Percentiles rank a stretch among this genome's conserved stretches.
phyloP scores from a whole-genome alignment of 2,113 vertebrate species.

The Phyllostomus discolor region DNA sequence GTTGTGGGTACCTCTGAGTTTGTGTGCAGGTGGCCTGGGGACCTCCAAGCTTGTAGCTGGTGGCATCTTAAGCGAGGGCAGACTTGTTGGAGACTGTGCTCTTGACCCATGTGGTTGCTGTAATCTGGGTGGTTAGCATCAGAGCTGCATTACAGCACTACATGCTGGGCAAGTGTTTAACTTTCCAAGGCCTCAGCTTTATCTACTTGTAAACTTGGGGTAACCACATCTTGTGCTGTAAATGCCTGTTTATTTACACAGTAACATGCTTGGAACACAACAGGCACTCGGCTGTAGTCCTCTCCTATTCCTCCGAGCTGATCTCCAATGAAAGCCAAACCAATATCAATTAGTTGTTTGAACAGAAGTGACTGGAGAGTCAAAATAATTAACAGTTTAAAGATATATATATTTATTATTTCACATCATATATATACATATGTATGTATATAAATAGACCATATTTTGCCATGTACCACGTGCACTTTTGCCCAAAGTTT shows the following conservation, averaged over 20 bases:
- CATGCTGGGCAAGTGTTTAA: neutral
- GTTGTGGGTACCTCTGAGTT: neutral
- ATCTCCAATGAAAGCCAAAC: neutral
- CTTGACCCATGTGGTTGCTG: neutral
- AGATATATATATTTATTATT: neutral
- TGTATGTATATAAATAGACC: neutral
- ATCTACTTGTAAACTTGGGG: neutral
- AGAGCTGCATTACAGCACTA: neutral
- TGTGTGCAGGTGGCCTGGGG: neutral
- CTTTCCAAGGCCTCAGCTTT: neutral
- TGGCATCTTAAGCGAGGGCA: neutral
- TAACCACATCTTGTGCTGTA: neutral
- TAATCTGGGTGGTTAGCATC: neutral
- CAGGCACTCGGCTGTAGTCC: neutral
- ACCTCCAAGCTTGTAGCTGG: neutral
- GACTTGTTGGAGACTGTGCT: neutral
- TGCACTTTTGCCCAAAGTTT: too few species aligned
- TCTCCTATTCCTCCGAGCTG: neutral
- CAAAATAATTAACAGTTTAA: neutral
- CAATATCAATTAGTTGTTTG: neutral
- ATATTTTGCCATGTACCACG: too few species aligned
- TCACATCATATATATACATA: neutral
- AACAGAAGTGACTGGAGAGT: neutral
- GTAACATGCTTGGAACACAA: neutral
- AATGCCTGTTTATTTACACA: neutral